These are phyloP conservation scores for Micromussa lordhowensis DNA, from an alignment of 92 coral and sea anemone species.

Conservation along the genomic window DNA sequence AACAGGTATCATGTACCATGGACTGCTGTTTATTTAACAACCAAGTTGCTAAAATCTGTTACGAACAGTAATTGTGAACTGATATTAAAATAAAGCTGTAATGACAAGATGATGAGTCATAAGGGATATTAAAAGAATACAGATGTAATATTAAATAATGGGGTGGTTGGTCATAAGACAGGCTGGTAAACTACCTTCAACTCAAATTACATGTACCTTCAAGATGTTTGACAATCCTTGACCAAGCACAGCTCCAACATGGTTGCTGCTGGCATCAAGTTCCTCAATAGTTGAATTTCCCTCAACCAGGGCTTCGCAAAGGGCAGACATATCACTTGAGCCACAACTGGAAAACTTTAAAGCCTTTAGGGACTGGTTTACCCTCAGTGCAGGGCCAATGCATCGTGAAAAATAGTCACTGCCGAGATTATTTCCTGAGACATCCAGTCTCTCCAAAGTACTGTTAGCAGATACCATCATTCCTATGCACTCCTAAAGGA, in stretches of 20 bases:
- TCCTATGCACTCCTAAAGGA: slow-evolving; percentile 59
- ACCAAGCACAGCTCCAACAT: slow-evolving; percentile 63
- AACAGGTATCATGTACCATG: too few species aligned
- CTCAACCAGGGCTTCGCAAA: slow-evolving; percentile 52
- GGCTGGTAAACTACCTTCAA: too few species aligned
- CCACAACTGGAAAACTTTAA: slow-evolving; percentile 77
- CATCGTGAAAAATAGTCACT: slow-evolving; percentile 83
- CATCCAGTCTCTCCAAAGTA: slow-evolving; percentile 67
- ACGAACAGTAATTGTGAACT: too few species aligned
- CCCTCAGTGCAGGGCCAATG: slow-evolving; percentile 72
- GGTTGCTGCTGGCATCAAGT: slow-evolving; percentile 72
- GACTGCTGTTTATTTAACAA: too few species aligned
- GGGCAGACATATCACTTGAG: slow-evolving; percentile 66
- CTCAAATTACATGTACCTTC: slow-evolving; percentile 39
- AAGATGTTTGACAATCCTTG: slow-evolving; percentile 39
- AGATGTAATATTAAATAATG: too few species aligned
- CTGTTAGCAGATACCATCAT: slow-evolving; percentile 59
- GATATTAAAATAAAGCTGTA: too few species aligned
- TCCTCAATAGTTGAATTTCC: slow-evolving; percentile 42
- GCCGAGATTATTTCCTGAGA: slow-evolving; percentile 76
- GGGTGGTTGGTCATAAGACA: too few species aligned
- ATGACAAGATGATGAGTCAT: too few species aligned
- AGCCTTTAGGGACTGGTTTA: slow-evolving; percentile 49
- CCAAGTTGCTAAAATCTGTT: too few species aligned
- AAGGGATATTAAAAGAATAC: too few species aligned